Base-by-base conservation (phyloP, 1,140 invertebrate species). In the Camponotus vicinus region DNA sequence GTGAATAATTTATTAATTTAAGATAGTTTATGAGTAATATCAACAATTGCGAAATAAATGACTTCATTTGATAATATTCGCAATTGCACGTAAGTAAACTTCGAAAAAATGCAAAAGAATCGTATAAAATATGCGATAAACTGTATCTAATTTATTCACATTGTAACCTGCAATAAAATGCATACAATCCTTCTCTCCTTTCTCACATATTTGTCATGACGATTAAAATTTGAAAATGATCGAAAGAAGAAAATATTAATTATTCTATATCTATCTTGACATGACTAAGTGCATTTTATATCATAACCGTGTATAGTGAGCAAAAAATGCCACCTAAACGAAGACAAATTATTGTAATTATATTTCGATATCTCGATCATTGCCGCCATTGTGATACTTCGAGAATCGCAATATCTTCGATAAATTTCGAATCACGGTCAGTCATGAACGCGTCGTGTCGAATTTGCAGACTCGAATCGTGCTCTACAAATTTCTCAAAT, bases 1-100 rank as follows among this genome's bases (percentile, higher is more conserved):
- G 18, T 4, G 55, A 37, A 1, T 75, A 59, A 77, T 77, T 57
- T 73, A 73, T 73, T 57, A 40, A 73, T 57, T 57, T 67, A 34
- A 71, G 45, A 75, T 40, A 15, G 15, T 18, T 66, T 18, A 42
- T 40, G 8, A 27, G 13, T 37, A 52, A 27, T 32, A 7, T 21
- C 45, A 2, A 37, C 7, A 8, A 15, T 32, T 49, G 11, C 9
- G 40, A 8, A 45, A 42, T 77, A 21, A 78, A 1, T 49, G 18
- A 78, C 11, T 9, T 64, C 27, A 7, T 1, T 11, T 5, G 9
- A 78, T 37, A 78, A 49, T 64, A 34, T 45, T 32, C 32, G n/a
- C 18, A n/a, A 75, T 21, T 18, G n/a, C 42, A 9, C 7, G 18
- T n/a, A 9, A n/a, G 27, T 45, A 9, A 27, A 76, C 59, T 42